phyloP scores from a whole-genome alignment of 1,140 invertebrate species.

The Vanessa tameamea region DNA sequence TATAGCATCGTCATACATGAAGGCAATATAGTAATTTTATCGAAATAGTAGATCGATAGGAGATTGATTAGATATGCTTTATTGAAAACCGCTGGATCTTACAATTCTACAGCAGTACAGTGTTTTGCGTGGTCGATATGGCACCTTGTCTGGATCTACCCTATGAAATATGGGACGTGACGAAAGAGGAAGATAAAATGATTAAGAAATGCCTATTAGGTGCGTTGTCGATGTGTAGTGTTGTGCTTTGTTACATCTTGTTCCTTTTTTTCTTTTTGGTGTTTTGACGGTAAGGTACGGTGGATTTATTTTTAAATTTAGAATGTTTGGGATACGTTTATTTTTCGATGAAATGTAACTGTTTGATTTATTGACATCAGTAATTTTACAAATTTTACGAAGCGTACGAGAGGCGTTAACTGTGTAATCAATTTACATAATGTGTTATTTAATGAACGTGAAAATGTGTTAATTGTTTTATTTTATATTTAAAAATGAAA shows the following conservation, averaged over 20 bases:
- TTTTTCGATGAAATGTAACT: too few species aligned
- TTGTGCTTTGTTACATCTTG: constrained; percentile 27
- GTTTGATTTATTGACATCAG: too few species aligned
- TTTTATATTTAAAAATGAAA: too few species aligned
- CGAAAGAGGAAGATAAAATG: constrained; percentile 61
- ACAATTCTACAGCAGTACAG: constrained; percentile 17
- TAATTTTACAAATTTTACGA: too few species aligned
- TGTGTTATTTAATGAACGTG: too few species aligned
- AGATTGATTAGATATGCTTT: constrained; percentile 39
- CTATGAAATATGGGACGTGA: constrained; percentile 59
- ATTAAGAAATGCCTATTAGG: constrained; percentile 67
- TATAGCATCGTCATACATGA: too few species aligned
- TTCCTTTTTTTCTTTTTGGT: neutral
- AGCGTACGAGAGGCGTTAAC: too few species aligned
- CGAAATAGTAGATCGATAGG: constrained; percentile 42
- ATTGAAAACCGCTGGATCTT: constrained; percentile 32
- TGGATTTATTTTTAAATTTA: neutral
- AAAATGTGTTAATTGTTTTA: too few species aligned
- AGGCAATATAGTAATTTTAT: constrained; percentile 21
- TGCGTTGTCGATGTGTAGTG: constrained; percentile 49
- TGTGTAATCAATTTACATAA: too few species aligned
- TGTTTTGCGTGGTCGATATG: constrained; percentile 36
- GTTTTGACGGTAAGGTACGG: neutral
- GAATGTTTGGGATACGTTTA: neutral
- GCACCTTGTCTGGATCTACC: constrained; percentile 58